Percentiles rank a stretch among this genome's conserved stretches.
Conservation (phyloP, 1,140 invertebrate genomes). For the Hormaphis cornu region DNA sequence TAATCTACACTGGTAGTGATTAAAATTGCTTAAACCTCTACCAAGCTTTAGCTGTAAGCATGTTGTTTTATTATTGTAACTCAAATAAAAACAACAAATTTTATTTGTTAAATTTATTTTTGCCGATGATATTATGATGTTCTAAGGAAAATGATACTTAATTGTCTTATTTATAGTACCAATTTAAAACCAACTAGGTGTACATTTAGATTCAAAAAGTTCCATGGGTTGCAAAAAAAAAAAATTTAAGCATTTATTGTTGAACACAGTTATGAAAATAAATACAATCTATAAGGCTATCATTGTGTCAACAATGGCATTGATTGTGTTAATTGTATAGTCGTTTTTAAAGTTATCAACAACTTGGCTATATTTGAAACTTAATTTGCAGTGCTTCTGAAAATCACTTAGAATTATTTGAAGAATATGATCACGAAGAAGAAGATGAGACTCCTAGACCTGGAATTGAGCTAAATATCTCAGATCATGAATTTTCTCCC, state of each 20-base stretch:
- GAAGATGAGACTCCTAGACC: slow-evolving; percentile 44
- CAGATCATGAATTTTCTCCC: slow-evolving; percentile 85
- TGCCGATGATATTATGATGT: too few species aligned
- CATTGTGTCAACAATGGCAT: background rate
- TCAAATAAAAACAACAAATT: too few species aligned
- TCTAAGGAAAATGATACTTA: too few species aligned
- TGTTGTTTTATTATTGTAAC: too few species aligned
- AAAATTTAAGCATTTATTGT: background rate
- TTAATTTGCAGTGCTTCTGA: slow-evolving; percentile 44
- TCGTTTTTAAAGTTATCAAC: background rate
- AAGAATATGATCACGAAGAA: slow-evolving; percentile 43
- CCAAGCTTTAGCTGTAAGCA: too few species aligned
- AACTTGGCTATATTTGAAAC: background rate
- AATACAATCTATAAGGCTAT: background rate
- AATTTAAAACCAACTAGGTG: too few species aligned
- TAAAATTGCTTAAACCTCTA: too few species aligned
- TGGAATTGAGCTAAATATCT: slow-evolving; percentile 50
- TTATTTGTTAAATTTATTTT: too few species aligned
- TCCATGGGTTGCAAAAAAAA: too few species aligned
- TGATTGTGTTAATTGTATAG: background rate
- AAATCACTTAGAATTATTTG: slow-evolving; percentile 53
- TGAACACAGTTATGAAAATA: background rate
- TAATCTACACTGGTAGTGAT: too few species aligned
- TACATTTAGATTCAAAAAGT: too few species aligned
- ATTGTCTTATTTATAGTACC: too few species aligned